Evolutionary conservation across 2,113 vertebrate genomes (phyloP), one percentile per base, ranked within the genome.

Genomic region (cattle (Bos taurus)): DNA sequence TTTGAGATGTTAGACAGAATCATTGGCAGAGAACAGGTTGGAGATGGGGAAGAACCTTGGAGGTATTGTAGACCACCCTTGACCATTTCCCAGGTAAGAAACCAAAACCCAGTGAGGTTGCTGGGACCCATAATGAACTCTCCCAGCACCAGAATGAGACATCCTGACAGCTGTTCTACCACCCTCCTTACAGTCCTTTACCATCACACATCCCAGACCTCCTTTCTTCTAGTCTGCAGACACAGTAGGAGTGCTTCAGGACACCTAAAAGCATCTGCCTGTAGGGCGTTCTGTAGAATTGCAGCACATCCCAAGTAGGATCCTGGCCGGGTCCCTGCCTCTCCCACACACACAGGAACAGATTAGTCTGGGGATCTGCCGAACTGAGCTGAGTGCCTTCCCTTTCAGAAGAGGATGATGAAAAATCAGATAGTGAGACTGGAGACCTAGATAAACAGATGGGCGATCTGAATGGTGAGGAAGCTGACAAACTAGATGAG

Each of bases 391-490:
- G 12, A 86, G 5, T 85, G 33, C 33, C 26, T 95, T 92, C 16
- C 71, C 43, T 97, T 98, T 54, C 95, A 99, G 99, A 99, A 83
- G 99, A 99, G 21, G 98, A 99, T 16, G 99, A 98, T 54, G 99
- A 99, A 83, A 98, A 99, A 30, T 99, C 99, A 0, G 99, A 99
- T 21, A 98, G 99, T 96, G 99, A 99, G 64, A 99, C 99, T 0
- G 98, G 99, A 99, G 98, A 99, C 84, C 98, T 99, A 96, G 99
- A 99, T 98, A 99, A 99, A 96, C 99, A 99, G 97, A 99, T 99
- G 99, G 99, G 99, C 15, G 98, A 99, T 97, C 99, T 99, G 95
- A 99, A 99, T 93, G 99, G 99, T 56, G 99, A 99, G 82, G 99
- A 99, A 98, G 99, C 99, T 2, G 99, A 99, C 91, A 99, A 99